phyloP scores from a whole-genome alignment of 1,140 invertebrate genomes.

The Drosophila kohkoa region DNA sequence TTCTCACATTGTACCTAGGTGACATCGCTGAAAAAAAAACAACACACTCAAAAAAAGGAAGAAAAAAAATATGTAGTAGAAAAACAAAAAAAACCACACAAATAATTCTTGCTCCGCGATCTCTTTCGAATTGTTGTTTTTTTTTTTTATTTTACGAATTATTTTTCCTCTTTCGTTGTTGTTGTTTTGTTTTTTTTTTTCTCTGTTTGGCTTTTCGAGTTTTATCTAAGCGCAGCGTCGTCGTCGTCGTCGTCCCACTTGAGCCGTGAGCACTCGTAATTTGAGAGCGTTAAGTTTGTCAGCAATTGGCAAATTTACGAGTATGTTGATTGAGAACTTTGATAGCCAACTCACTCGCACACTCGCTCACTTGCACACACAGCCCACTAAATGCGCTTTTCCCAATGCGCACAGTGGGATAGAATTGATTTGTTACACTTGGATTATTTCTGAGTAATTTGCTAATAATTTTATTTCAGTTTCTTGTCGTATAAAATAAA shows the following conservation, averaged over 20 bases:
- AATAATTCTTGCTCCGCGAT: conserved; percentile 30
- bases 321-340: conserved; percentile 56
- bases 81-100: conserved; percentile 13
- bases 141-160: background rate
- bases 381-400: conserved; percentile 16
- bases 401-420: conserved; percentile 8
- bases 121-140: background rate
- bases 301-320: conserved; percentile 76
- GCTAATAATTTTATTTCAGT: too few species aligned
- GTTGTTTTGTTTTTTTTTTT: conserved; percentile 7
- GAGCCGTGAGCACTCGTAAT: conserved; percentile 27
- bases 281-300: conserved; percentile 49
- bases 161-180: background rate
- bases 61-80: conserved; percentile 6
- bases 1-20: conserved; percentile 17
- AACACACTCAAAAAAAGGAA: conserved; percentile 3
- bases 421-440: too few species aligned
- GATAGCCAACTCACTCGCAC: conserved; percentile 34
- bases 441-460: too few species aligned
- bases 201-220: background rate
- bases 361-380: background rate
- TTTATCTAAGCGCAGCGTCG: conserved; percentile 30
- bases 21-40: conserved; percentile 55
- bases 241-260: background rate
- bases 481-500: too few species aligned